Evolutionary conservation across 1,140 invertebrate genomes (phyloP).

Genomic region (Brachionus asplanchnoidis): DNA sequence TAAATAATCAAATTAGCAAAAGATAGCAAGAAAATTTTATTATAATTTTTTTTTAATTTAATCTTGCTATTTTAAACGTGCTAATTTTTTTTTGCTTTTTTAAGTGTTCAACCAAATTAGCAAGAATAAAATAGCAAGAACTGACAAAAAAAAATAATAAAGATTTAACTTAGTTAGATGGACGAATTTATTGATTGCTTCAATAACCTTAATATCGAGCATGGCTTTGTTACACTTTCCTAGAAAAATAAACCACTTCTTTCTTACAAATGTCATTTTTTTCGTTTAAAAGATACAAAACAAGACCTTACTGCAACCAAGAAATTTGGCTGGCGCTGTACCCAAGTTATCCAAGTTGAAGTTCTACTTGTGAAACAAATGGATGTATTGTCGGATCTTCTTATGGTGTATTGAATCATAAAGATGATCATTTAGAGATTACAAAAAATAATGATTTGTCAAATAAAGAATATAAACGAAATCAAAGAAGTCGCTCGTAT

Average conservation of each 20-base stretch:
- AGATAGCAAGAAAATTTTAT: too few species aligned
- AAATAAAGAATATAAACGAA: neutral
- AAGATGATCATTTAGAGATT: neutral
- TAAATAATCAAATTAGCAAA: too few species aligned
- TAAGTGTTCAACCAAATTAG: too few species aligned
- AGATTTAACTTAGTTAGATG: too few species aligned
- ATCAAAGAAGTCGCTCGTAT: too few species aligned
- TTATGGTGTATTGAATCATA: neutral
- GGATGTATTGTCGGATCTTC: slow-evolving; percentile 1
- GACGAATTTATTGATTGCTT: too few species aligned
- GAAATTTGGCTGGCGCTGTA: neutral
- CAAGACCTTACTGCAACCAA: neutral
- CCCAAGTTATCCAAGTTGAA: neutral
- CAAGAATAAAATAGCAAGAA: too few species aligned
- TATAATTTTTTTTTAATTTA: too few species aligned
- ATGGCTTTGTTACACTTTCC: too few species aligned
- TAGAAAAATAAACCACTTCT: neutral
- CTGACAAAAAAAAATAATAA: too few species aligned
- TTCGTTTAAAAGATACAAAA: neutral
- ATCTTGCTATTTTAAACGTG: too few species aligned
- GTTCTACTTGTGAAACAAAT: neutral
- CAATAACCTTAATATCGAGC: neutral
- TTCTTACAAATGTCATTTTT: neutral
- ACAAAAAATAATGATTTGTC: neutral
- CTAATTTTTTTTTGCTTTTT: too few species aligned